A percentile compares a stretch with the other conserved stretches of the same genome.
Evolutionary conservation across 2,888 invertebrate species (phyloP).

Genomic region (Chironomus riparius): DNA sequence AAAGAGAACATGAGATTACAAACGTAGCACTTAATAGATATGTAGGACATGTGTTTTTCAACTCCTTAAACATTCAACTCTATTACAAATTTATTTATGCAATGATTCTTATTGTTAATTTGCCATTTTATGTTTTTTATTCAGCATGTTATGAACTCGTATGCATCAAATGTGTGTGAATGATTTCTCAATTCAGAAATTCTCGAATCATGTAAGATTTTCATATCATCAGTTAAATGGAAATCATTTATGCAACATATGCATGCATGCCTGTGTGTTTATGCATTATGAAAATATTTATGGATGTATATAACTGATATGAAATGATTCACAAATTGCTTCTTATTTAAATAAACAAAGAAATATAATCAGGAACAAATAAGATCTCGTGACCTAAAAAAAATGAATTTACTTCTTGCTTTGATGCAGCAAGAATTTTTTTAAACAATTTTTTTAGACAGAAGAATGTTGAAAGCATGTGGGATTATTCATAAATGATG

Average conservation of each 20-base stretch:
- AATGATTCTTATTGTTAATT: not conserved
- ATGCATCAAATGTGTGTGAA: not conserved
- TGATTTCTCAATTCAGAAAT: not conserved
- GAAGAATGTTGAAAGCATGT: too few species aligned
- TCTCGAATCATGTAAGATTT: not conserved
- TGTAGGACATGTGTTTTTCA: constrained; percentile 23
- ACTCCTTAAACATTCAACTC: not conserved
- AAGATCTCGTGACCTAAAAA: not conserved
- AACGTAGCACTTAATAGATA: constrained; percentile 13
- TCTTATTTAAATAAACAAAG: not conserved
- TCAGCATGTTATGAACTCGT: not conserved
- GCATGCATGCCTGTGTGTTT: too few species aligned
- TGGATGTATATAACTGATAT: too few species aligned
- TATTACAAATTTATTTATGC: constrained; percentile 5
- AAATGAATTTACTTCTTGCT: not conserved
- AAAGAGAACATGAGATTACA: not conserved
- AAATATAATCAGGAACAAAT: too few species aligned
- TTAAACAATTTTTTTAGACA: too few species aligned
- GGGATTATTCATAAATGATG: too few species aligned
- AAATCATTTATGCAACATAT: too few species aligned
- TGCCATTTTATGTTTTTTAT: not conserved
- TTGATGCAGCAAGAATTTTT: not conserved
- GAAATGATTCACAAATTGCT: too few species aligned
- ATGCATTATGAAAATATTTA: too few species aligned
- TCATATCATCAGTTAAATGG: not conserved